phyloP scores from a whole-genome alignment of 2,113 vertebrate genomes.

The Turnix velox region DNA sequence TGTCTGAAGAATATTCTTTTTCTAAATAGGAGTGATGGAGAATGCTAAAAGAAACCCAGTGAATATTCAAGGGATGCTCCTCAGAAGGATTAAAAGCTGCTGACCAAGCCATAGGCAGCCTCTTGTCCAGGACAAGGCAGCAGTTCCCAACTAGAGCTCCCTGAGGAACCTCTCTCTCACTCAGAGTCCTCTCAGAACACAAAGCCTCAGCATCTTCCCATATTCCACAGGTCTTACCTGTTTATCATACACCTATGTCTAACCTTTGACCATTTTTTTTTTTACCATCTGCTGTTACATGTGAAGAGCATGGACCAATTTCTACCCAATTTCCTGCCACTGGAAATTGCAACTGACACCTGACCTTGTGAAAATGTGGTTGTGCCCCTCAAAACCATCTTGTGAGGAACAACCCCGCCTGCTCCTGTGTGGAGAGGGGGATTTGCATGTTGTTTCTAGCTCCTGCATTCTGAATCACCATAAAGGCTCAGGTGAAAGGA shows the following conservation, averaged over 20 bases:
- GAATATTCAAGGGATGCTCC: slow-evolving; percentile 5
- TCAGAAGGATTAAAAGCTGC: slow-evolving; percentile 17
- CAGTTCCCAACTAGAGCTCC: slow-evolving; percentile 17
- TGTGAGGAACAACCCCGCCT: background rate
- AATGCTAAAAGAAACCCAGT: background rate
- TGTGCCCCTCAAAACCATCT: background rate
- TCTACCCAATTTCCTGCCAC: background rate
- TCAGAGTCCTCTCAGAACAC: background rate
- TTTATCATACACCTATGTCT: too few relatives aligned
- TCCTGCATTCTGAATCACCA: background rate
- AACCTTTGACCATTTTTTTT: too few relatives aligned
- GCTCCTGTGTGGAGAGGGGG: background rate
- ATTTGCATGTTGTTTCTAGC: background rate
- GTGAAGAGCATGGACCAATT: background rate
- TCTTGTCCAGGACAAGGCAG: slow-evolving; percentile 14
- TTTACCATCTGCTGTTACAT: background rate
- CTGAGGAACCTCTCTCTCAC: background rate
- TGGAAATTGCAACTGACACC: background rate
- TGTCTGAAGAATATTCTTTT: background rate
- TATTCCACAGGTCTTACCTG: background rate
- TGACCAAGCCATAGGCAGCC: background rate
- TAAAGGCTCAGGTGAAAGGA: background rate
- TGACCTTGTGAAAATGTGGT: background rate
- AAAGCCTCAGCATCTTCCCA: background rate
- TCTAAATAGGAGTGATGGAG: background rate